Evolutionary conservation across 2,797 vertebrate genomes (phyloP).

Genomic region (Sternarchorhynchus goeldii): DNA sequence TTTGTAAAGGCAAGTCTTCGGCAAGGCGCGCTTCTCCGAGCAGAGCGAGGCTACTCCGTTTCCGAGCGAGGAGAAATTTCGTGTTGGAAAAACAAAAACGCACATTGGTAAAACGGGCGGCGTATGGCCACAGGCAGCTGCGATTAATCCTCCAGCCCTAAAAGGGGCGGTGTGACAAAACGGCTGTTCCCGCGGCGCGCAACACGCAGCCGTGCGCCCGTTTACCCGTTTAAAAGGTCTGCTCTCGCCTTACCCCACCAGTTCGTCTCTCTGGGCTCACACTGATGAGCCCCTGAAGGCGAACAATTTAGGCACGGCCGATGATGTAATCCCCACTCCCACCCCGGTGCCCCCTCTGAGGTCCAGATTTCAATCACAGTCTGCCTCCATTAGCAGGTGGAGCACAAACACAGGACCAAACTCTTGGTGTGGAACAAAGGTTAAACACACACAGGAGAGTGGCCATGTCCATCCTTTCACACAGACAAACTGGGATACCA

Average conservation of each 20-base stretch:
- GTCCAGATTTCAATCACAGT: conserved; percentile 41
- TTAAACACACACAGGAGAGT: conserved; percentile 89
- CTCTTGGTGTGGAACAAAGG: conserved; percentile 86
- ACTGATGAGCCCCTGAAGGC: background rate
- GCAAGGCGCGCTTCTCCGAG: conserved; percentile 1
- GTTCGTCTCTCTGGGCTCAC: background rate
- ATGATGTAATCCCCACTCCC: background rate
- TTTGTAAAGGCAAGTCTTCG: conserved; percentile 50
- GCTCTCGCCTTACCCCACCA: background rate
- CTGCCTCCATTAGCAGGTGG: conserved; percentile 85
- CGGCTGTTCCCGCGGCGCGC: background rate
- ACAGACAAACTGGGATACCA: conserved; percentile 55
- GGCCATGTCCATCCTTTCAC: conserved; percentile 59
- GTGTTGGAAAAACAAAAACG: background rate
- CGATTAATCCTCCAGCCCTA: conserved; percentile 33
- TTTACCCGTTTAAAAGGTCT: background rate
- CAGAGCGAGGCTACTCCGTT: background rate
- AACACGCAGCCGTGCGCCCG: background rate
- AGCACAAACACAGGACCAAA: conserved; percentile 92
- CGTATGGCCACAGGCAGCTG: background rate
- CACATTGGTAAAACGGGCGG: background rate
- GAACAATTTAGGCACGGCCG: background rate
- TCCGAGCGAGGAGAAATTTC: background rate
- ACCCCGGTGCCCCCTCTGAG: background rate
- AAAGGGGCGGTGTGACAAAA: background rate